Base-by-base conservation (phyloP, 2,113 vertebrate species). In the Salvelinus sp. region DNA sequence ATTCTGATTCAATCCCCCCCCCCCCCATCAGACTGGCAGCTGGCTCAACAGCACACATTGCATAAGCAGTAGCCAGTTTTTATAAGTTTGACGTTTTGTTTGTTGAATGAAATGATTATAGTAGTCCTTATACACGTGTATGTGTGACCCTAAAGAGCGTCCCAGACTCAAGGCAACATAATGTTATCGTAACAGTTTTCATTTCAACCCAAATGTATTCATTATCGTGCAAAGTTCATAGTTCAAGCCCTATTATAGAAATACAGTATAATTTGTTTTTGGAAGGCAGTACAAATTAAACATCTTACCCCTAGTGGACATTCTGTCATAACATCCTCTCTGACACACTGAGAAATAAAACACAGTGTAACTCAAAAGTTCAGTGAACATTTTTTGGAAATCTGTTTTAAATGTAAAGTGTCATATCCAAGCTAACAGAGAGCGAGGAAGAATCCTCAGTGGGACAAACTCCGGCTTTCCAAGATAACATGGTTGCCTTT, bases 41-140 rank as follows among this genome's bases (percentile, higher is more conserved):
- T 12, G 14, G 50, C 18, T 71, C 60, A 10, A 10, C 38, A 47
- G 76, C 69, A 77, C 69, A 73, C 82, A 81, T 88, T 82, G 90
- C 76, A 70, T 18, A 74, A 79, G 85, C 86, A 71, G 82, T 80
- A 85, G 44, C 62, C 73, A 81, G 74, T 63, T 66, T 1, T 25
- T 25, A 63, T 79, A 83, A 76, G 84, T 82, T 77, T 4, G 81
- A 25, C 25, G 25, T 25, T 71, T 72, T 81, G 72, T 85, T 77
- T 74, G 72, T 75, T 63, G 67, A 76, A 74, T 77, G 67, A 71
- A 86, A 76, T 83, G 23, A 54, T 23, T 27, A 70, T 54, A 79
- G 69, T 80, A 80, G 70, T 83, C 3, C 64, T 75, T 78, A 72
- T 79, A 69, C 72, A 81, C 84, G 47, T 74, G 75, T 60, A 47